Evolutionary conservation across 1,140 invertebrate genomes (phyloP).

Genomic region (Drosophila parabipectinata): DNA sequence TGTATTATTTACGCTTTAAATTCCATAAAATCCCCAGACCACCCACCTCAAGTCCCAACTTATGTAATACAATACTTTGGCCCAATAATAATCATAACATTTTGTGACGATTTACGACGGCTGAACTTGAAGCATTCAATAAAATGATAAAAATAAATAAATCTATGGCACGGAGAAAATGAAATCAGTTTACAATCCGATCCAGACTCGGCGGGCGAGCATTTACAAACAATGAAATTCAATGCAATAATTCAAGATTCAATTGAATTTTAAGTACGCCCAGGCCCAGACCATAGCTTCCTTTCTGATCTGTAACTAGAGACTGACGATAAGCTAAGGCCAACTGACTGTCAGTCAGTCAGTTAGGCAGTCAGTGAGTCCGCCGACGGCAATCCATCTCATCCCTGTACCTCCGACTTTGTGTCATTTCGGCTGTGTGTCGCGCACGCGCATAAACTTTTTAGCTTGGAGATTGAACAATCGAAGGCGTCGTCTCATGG

Average conservation of each 20-base stretch:
- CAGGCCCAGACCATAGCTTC: conserved; percentile 33
- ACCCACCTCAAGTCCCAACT: conserved; percentile 11
- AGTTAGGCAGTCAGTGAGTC: conserved; percentile 34
- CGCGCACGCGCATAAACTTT: conserved; percentile 61
- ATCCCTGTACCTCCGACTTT: conserved; percentile 17
- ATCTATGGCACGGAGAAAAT: conserved; percentile 68
- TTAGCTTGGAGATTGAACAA: conserved; percentile 30
- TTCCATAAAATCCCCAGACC: conserved; percentile 16
- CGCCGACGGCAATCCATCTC: conserved; percentile 76
- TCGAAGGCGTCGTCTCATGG: conserved; percentile 33
- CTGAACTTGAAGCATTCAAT: conserved; percentile 66
- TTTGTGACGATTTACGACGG: conserved; percentile 71
- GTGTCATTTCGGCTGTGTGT: conserved; percentile 45
- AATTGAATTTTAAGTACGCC: conserved; percentile 83
- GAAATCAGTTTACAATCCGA: conserved; percentile 77
- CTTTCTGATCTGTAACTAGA: conserved; percentile 46
- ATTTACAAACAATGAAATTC: conserved; percentile 84
- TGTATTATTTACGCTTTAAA: not conserved
- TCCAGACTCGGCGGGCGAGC: conserved; percentile 56
- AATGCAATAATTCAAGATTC: conserved; percentile 84
- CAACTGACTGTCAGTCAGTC: conserved; percentile 44
- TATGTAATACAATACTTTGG: conserved; percentile 34
- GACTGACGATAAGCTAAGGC: conserved; percentile 45
- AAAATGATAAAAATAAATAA: conserved; percentile 79
- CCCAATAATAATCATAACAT: conserved; percentile 48